These are phyloP conservation scores for Phlogophora meticulosa DNA, from an alignment of 2,888 invertebrate species.

Conservation along the genomic window DNA sequence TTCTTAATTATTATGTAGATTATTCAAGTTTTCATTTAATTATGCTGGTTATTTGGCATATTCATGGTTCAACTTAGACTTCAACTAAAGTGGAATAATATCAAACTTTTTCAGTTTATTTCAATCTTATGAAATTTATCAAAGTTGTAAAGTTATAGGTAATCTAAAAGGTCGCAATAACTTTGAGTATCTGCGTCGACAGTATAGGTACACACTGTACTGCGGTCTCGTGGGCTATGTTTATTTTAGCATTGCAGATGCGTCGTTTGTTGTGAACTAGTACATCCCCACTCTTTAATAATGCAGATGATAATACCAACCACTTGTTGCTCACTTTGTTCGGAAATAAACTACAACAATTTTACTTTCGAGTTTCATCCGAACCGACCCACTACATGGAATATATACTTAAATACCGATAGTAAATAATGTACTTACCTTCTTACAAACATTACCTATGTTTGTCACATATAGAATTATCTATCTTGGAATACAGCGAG, in stretches of 20 bases:
- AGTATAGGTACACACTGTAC: conserved; percentile 12
- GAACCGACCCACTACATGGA: conserved; percentile 5
- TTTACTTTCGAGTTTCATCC: conserved; percentile 50
- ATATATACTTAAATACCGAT: neutral
- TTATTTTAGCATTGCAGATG: conserved; percentile 74
- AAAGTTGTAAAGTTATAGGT: neutral
- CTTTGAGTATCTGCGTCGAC: conserved; percentile 22
- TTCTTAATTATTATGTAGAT: conserved; percentile 7
- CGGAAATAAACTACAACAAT: conserved; percentile 48
- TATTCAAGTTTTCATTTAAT: conserved; percentile 27
- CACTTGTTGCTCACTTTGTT: conserved; percentile 61
- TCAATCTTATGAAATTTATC: conserved; percentile 12
- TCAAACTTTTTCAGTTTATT: conserved; percentile 15
- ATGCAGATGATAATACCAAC: conserved; percentile 68
- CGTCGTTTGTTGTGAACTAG: conserved; percentile 64
- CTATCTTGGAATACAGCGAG: conserved; percentile 17
- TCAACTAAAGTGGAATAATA: conserved; percentile 10
- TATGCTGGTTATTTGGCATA: conserved; percentile 16
- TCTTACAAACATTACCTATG: neutral
- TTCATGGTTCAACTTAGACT: conserved; percentile 3
- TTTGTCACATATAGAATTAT: neutral
- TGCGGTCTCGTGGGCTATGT: conserved; percentile 63
- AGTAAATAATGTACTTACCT: neutral
- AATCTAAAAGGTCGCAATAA: conserved; percentile 12
- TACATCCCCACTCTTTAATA: conserved; percentile 68